Base-by-base conservation (phyloP, 2,797 vertebrate species). In the Otolemur crassicaudatus region DNA sequence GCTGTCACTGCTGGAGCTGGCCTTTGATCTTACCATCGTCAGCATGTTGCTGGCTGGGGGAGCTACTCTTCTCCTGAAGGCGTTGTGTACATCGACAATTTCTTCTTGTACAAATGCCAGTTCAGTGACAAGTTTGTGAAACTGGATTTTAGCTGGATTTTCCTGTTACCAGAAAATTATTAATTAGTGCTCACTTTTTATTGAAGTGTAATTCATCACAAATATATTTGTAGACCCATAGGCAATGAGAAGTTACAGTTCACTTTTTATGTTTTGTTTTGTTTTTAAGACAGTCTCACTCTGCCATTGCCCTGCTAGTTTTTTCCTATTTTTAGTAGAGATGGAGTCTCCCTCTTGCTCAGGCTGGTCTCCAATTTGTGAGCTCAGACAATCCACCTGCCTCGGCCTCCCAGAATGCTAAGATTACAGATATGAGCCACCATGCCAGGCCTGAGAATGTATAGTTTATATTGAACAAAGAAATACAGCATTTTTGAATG, bases 21-120 rank as follows among this genome's bases (percentile, higher is more conserved):
- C 61, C 2, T 25, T 73, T 73, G 27, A 31, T 61, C 98, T 98
- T 97, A 98, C 98, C 98, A 98, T 98, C 87, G 95, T 98, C 90
- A 98, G 19, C 98, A 98, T 98, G 85, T 98, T 98, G 20, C 92
- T 97, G 82, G 98, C 98, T 90, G 96, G 29, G 19, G 98, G 98
- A 7, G 25, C 23, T 4, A 98, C 98, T 58, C 1, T 7, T 97
- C 96, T 98, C 89, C 98, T 97, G 46, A 98, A 58, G 19, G 10
- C 11, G 37, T 98, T 98, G 87, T 98, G 98, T 46, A 25, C 43
- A 60, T 92, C 56, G 81, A 98, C 93, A 89, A 98, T 98, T 89
- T 98, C 73, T 40, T 97, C 46, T 23, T 97, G 97, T 40, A 97
- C 58, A 9, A 4, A 12, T n/a, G 16, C 3, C 20, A n/a, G 1